These are phyloP conservation scores for Rousettus madagascariensis DNA, from an alignment of 2,797 vertebrate genomes.

Conservation along the genomic window DNA sequence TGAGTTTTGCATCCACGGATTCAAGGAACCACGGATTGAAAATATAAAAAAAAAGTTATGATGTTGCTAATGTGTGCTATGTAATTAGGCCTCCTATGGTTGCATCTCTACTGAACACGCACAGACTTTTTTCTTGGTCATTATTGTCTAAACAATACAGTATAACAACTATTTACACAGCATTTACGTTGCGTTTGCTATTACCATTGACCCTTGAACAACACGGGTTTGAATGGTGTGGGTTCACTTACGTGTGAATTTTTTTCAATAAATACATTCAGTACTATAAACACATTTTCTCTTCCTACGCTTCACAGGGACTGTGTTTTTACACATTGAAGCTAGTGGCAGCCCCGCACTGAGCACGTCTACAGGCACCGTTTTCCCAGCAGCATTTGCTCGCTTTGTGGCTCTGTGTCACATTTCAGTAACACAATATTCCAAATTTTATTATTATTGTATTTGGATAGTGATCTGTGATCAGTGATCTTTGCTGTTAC, in stretches of 20 bases:
- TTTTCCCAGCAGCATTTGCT: not conserved
- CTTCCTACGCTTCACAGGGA: not conserved
- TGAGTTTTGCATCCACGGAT: not conserved
- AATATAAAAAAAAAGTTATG: not conserved
- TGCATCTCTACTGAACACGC: not conserved
- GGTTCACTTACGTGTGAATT: not conserved
- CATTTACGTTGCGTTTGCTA: not conserved
- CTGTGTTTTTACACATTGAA: not conserved
- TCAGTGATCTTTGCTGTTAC: not conserved
- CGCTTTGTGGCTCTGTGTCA: not conserved
- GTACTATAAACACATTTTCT: not conserved
- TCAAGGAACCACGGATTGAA: not conserved
- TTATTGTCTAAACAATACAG: not conserved
- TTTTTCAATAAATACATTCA: not conserved
- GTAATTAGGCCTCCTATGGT: not conserved
- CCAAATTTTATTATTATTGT: not conserved
- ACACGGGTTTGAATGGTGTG: not conserved
- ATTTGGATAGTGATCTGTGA: not conserved
- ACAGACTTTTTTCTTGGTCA: not conserved
- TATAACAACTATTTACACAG: not conserved
- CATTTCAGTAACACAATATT: not conserved
- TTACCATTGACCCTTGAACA: not conserved
- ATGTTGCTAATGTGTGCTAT: not conserved
- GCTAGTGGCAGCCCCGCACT: not conserved
- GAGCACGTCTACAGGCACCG: not conserved